Base-by-base conservation (phyloP, 1,140 invertebrate genomes). In the Linepithema humile region DNA sequence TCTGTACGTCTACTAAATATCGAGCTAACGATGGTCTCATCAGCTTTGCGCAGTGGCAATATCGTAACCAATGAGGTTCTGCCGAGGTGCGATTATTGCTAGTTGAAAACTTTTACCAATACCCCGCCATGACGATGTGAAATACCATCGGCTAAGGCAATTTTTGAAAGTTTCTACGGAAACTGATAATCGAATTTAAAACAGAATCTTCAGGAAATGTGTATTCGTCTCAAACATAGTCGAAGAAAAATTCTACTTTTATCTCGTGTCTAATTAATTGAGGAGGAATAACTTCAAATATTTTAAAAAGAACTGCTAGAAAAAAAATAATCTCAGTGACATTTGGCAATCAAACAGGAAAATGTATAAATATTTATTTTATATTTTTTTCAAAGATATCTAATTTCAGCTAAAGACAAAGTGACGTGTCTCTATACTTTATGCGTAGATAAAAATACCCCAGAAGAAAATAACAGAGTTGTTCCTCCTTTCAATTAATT, bases 21-120 rank as follows among this genome's bases (percentile, higher is more conserved):
- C 2, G 0, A 12, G 1, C 7, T 1, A 20, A 2, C 4, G 70
- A 7, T n/a, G n/a, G 1, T 1, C 5, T 88, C 50, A 15, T 92
- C 92, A 96, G 95, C 96, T 96, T 96, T 96, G 96, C 96, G 96
- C 96, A 96, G 96, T 95, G 96, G 96, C 96, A 96, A 96, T 97
- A 96, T 97, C 96, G 96, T 97, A 97, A 97, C 96, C 97, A 96
- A 97, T 97, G 97, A 97, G 96, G 96, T 96, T 95, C 93, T 96
- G 96, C 96, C 95, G 96, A 97, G 96, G 96, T 97, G 96, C 96
- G 96, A 97, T 97, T 97, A 97, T 97, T 97, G 96, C 96, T 97
- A 97, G 96, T 97, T 97, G 96, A 97, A 97, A 97, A 97, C 96
- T 97, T 96, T 96, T 97, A 97, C 97, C 97, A 98, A 98, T 98